phyloP scores from a whole-genome alignment of 2,797 vertebrate species.

The Lepilemur ruficaudatus region DNA sequence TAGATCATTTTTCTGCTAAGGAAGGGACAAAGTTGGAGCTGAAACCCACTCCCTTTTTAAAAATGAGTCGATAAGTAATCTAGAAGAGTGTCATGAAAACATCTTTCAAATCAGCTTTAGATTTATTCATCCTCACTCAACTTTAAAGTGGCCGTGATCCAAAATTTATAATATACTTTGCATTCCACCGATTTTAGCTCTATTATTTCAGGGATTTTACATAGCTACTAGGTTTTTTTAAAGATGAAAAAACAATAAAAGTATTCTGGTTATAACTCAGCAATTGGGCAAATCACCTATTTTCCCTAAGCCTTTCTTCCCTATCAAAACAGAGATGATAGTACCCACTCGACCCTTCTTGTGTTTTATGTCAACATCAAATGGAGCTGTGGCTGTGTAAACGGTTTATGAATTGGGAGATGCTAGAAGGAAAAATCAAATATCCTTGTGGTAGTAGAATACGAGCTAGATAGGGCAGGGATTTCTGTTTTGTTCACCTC shows the following conservation, averaged over 20 bases:
- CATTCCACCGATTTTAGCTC: not conserved
- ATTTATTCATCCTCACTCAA: not conserved
- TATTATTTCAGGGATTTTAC: not conserved
- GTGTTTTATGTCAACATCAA: not conserved
- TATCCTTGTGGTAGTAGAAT: not conserved
- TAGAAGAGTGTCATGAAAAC: not conserved
- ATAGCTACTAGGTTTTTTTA: not conserved
- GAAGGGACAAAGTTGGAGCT: not conserved
- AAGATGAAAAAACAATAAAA: not conserved
- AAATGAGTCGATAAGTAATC: not conserved
- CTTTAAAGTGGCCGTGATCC: not conserved
- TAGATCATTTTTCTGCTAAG: not conserved
- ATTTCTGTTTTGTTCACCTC: not conserved
- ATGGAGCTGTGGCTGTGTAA: not conserved
- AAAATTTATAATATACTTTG: not conserved
- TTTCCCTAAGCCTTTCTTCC: not conserved
- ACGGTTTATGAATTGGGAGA: not conserved
- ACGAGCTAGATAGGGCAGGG: not conserved
- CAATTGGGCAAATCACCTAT: not conserved
- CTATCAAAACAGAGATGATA: not conserved
- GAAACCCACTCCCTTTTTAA: not conserved
- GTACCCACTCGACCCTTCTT: not conserved
- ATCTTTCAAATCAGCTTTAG: not conserved
- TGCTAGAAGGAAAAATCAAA: not conserved
- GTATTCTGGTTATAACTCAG: not conserved